Evolutionary conservation across 2,797 vertebrate species (phyloP).

Genomic region (Thaleichthys pacificus): DNA sequence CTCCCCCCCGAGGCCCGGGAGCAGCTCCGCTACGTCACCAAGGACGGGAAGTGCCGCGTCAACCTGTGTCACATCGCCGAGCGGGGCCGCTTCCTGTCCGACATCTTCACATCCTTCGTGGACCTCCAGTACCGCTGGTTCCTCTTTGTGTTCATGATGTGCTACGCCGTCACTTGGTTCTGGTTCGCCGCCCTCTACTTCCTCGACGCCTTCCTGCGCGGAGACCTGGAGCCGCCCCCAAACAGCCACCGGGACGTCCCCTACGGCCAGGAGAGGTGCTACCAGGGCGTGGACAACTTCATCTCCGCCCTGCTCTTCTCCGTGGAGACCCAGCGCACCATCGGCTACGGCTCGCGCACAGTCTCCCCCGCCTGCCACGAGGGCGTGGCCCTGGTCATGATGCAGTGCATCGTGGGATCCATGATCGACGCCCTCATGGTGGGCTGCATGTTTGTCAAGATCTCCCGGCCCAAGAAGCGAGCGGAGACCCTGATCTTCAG

Average conservation of each 20-base stretch:
- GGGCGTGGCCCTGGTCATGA: constrained; percentile 45
- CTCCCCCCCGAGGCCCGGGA: constrained; percentile 38
- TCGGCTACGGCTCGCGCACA: constrained; percentile 45
- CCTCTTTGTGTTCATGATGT: constrained; percentile 48
- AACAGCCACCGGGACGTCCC: background rate
- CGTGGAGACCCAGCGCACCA: constrained; percentile 47
- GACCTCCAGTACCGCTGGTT: constrained; percentile 48
- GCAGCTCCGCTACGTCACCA: constrained; percentile 47
- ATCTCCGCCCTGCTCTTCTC: constrained; percentile 41
- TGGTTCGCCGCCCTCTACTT: constrained; percentile 47
- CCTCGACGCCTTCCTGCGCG: constrained; percentile 27
- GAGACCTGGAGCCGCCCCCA: constrained; percentile 23
- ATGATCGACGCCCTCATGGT: constrained; percentile 53
- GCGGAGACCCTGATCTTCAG: constrained; percentile 48
- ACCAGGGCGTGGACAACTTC: constrained; percentile 39
- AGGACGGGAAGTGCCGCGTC: constrained; percentile 50
- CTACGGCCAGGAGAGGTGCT: constrained; percentile 21
- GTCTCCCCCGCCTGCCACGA: constrained; percentile 37
- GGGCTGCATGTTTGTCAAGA: constrained; percentile 53
- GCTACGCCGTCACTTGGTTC: constrained; percentile 46
- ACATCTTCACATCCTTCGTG: constrained; percentile 47
- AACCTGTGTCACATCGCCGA: constrained; percentile 51
- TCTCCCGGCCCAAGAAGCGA: constrained; percentile 45
- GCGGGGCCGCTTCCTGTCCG: constrained; percentile 44
- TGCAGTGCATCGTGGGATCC: constrained; percentile 45